A percentile compares a stretch with the other conserved stretches of the same genome.
Conservation (phyloP, 2,888 invertebrate genomes). For the Nemotelus nigrinus region DNA sequence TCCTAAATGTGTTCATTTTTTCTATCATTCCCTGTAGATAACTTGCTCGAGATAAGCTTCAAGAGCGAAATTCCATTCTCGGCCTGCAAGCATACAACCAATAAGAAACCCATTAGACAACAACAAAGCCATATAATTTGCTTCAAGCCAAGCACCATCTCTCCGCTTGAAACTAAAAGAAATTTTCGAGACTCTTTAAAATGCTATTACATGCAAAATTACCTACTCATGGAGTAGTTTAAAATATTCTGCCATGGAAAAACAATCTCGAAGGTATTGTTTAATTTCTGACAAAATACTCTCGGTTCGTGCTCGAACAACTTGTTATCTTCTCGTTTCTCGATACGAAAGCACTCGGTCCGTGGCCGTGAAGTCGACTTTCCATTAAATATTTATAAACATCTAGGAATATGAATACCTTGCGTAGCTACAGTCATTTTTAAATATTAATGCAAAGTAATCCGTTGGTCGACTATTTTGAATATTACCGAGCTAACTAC, state of each 20-base stretch:
- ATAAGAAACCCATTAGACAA: slow-evolving; percentile 10
- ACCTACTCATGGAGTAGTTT: slow-evolving; percentile 26
- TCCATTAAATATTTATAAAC: slow-evolving; percentile 34
- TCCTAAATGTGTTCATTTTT: too few relatives aligned
- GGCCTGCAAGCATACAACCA: background rate
- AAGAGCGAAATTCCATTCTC: too few relatives aligned
- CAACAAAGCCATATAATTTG: background rate
- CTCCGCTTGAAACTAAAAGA: background rate
- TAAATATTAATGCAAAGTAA: slow-evolving; percentile 39
- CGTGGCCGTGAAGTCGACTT: background rate
- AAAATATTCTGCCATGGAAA: background rate
- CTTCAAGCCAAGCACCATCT: background rate
- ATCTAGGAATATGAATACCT: slow-evolving; percentile 11
- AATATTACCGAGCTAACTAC: slow-evolving; percentile 14
- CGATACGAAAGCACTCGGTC: background rate
- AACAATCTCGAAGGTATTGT: slow-evolving; percentile 20
- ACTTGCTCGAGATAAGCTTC: too few relatives aligned
- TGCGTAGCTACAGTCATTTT: slow-evolving; percentile 1
- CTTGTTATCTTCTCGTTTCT: slow-evolving; percentile 3
- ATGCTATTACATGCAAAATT: slow-evolving; percentile 21
- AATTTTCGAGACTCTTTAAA: background rate
- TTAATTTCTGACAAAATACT: slow-evolving; percentile 15
- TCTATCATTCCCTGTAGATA: too few relatives aligned
- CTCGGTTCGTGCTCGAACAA: background rate
- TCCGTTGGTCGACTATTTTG: slow-evolving; percentile 37